These are phyloP conservation scores for Drosophila mimica DNA, from an alignment of 2,888 invertebrate genomes.

Conservation along the genomic window DNA sequence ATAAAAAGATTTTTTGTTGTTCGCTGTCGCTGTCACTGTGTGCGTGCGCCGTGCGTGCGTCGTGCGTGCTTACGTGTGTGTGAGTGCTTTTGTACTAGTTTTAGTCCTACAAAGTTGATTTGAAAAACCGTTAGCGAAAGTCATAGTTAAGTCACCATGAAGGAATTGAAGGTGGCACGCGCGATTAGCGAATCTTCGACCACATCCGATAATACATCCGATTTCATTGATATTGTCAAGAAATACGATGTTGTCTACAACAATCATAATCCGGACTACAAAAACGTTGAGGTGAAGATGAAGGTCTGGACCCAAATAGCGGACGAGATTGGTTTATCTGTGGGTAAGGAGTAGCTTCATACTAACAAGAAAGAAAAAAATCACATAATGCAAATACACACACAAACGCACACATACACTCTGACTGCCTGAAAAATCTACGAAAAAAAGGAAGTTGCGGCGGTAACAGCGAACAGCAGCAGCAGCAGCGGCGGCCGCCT, in stretches of 20 bases:
- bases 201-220: conserved; percentile 83
- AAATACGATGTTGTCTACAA: conserved; percentile 84
- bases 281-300: conserved; percentile 84
- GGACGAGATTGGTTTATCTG: conserved; percentile 84
- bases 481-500: conserved; percentile 43
- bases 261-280: conserved; percentile 84
- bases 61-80: conserved; percentile 9
- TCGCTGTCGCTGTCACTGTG: conserved; percentile 13
- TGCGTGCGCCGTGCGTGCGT: conserved; percentile 11
- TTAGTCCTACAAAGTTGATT: conserved; percentile 32
- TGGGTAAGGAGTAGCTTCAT: conserved; percentile 77
- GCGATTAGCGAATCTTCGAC: conserved; percentile 83
- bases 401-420: conserved; percentile 2
- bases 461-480: conserved; percentile 47
- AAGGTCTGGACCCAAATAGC: conserved; percentile 84
- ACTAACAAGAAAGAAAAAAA: conserved; percentile 9
- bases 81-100: conserved; percentile 24
- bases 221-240: conserved; percentile 85
- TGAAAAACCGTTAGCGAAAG: conserved; percentile 46
- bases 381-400: conserved; percentile 19
- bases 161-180: conserved; percentile 78
- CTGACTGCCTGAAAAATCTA: conserved; percentile 22
- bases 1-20: conserved; percentile 58
- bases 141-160: conserved; percentile 55
- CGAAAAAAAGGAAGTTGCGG: conserved; percentile 57